phyloP scores from a whole-genome alignment of 2,113 vertebrate species.

The Syngnathoides biaculeatus region DNA sequence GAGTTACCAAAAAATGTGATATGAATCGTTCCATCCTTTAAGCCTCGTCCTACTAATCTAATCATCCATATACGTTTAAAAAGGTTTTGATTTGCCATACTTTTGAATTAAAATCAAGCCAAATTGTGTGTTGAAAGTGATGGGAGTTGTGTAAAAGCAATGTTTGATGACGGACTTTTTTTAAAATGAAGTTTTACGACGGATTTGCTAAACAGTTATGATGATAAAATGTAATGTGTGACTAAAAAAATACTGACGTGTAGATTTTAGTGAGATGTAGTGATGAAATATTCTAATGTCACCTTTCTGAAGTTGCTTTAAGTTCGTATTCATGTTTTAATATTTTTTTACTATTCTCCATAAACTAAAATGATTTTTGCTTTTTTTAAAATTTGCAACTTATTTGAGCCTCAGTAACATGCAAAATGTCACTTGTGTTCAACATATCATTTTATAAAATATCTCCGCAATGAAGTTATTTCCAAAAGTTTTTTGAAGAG shows the following conservation, averaged over 20 bases:
- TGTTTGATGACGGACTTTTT: not conserved
- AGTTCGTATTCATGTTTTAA: not conserved
- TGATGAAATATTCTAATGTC: not conserved
- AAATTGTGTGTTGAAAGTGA: not conserved
- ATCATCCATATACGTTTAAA: not conserved
- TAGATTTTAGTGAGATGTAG: not conserved
- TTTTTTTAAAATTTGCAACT: not conserved
- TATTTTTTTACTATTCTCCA: not conserved
- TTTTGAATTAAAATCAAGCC: not conserved
- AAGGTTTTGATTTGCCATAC: not conserved
- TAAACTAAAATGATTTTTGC: not conserved
- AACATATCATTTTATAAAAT: not conserved
- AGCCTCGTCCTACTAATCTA: not conserved
- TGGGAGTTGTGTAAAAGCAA: not conserved
- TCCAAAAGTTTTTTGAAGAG: not conserved
- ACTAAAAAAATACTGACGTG: not conserved
- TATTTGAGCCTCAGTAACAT: not conserved
- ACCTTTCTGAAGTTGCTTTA: not conserved
- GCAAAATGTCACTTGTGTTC: not conserved
- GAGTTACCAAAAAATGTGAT: not conserved
- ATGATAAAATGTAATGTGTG: not conserved
- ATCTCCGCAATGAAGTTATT: not conserved
- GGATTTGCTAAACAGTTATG: not conserved
- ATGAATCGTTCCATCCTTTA: not conserved
- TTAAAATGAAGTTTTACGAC: not conserved